These are phyloP conservation scores for Tetragonula clypearis DNA, from an alignment of 1,140 invertebrate species.

Conservation along the genomic window DNA sequence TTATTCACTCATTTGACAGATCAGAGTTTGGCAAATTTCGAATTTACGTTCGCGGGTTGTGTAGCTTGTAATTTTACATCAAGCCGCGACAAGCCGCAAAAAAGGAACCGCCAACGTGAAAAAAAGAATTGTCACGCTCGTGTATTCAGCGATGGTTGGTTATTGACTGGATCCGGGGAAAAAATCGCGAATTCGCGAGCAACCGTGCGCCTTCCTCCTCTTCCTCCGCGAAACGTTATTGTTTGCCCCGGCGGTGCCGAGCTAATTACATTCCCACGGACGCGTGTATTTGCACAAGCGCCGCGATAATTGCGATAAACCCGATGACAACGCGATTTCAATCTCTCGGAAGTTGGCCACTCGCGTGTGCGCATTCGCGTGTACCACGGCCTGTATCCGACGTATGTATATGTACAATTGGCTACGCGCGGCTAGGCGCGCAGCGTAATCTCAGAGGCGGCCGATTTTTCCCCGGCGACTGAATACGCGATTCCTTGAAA, in stretches of 20 bases:
- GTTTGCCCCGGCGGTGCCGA: conserved; percentile 22
- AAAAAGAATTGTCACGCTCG: too few relatives aligned
- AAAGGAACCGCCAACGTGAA: too few relatives aligned
- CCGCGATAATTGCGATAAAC: conserved; percentile 66
- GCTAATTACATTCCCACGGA: conserved; percentile 53
- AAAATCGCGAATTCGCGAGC: conserved; percentile 39
- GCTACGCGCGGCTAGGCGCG: neutral
- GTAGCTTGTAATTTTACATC: too few relatives aligned
- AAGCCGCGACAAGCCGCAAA: neutral
- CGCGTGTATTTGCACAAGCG: conserved; percentile 48
- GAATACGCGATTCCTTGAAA: conserved; percentile 53
- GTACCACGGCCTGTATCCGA: neutral
- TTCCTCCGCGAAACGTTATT: conserved; percentile 36
- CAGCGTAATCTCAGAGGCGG: conserved; percentile 40
- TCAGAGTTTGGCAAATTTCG: too few relatives aligned
- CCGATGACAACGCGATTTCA: conserved; percentile 67
- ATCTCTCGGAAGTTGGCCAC: conserved; percentile 55
- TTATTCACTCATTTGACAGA: too few relatives aligned
- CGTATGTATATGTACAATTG: conserved; percentile 8
- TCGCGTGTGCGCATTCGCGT: neutral
- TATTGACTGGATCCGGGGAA: neutral
- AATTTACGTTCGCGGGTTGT: too few relatives aligned
- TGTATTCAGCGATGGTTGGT: neutral
- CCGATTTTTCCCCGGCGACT: conserved; percentile 31
- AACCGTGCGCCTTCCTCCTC: conserved; percentile 8